These are phyloP conservation scores for Drosophila elegans DNA, from an alignment of 1,140 invertebrate genomes.

Conservation along the genomic window DNA sequence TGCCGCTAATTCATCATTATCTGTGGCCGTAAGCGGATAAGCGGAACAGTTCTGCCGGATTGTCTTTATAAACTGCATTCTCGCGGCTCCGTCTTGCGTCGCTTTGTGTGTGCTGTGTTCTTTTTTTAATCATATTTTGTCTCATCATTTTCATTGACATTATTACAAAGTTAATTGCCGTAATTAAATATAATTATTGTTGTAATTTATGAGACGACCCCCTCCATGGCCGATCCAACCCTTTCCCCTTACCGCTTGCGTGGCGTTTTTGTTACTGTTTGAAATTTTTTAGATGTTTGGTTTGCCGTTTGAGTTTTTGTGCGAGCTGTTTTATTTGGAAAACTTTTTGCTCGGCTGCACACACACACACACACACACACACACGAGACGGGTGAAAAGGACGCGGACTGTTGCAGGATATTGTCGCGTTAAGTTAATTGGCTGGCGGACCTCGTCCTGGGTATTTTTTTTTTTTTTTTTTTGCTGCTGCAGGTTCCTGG, in stretches of 20 bases:
- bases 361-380: slow-evolving; percentile 50
- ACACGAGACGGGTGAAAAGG: slow-evolving; percentile 12
- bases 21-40: slow-evolving; percentile 56
- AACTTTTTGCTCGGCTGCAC: slow-evolving; percentile 68
- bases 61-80: slow-evolving; percentile 16
- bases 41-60: slow-evolving; percentile 34
- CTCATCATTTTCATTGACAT: slow-evolving; percentile 82
- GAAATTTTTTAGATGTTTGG: slow-evolving; percentile 63
- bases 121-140: slow-evolving; percentile 77
- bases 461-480: slow-evolving; percentile 36
- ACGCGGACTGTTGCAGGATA: slow-evolving; percentile 58
- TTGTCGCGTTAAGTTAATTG: slow-evolving; percentile 79
- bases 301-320: slow-evolving; percentile 51
- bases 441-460: slow-evolving; percentile 29
- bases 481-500: slow-evolving; percentile 35
- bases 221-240: slow-evolving; percentile 59
- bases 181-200: slow-evolving; percentile 81
- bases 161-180: slow-evolving; percentile 81
- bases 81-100: not conserved
- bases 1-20: slow-evolving; percentile 65
- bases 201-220: slow-evolving; percentile 82
- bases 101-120: slow-evolving; percentile 40
- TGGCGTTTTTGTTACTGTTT: slow-evolving; percentile 37
- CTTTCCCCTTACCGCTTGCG: not conserved
- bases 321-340: slow-evolving; percentile 39